Percentiles rank a stretch among this genome's conserved stretches.
Conservation (phyloP, 2,888 invertebrate species). For the Acrocyrtus sp. region DNA sequence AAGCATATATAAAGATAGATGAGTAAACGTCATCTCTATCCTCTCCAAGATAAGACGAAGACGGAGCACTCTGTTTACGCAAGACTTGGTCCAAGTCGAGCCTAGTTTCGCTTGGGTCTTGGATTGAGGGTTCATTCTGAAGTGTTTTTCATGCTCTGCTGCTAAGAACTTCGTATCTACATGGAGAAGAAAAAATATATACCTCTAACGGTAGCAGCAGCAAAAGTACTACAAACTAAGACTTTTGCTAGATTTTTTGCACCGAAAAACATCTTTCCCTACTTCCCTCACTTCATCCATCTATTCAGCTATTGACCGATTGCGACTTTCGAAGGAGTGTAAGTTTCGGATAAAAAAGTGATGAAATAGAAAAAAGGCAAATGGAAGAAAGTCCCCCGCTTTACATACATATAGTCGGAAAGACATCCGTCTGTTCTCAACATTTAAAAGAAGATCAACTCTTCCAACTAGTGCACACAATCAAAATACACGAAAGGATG, state of each 20-base stretch:
- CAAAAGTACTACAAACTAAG: too few relatives aligned
- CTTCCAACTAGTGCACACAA: background rate
- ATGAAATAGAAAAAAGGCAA: background rate
- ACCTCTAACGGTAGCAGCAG: background rate
- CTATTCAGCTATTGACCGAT: background rate
- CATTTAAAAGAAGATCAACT: background rate
- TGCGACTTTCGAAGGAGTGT: background rate
- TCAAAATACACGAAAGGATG: background rate
- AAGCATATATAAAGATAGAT: conserved; percentile 8
- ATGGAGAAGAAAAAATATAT: background rate
- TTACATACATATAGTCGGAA: too few relatives aligned
- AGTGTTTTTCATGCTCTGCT: background rate
- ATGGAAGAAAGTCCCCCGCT: background rate
- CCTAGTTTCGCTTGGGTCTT: conserved; percentile 8
- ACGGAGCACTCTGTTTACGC: conserved; percentile 24
- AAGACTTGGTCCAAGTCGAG: conserved; percentile 12
- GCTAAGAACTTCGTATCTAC: background rate
- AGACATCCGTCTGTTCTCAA: background rate
- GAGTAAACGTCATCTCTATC: conserved; percentile 10
- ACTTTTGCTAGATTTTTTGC: too few relatives aligned
- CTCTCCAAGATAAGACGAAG: conserved; percentile 18
- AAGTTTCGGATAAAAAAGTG: background rate
- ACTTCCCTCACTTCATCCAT: background rate
- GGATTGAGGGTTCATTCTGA: conserved; percentile 18
- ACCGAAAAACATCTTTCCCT: background rate